Evolutionary conservation across 2,797 vertebrate genomes (phyloP).

Genomic region (Sparus aurata): DNA sequence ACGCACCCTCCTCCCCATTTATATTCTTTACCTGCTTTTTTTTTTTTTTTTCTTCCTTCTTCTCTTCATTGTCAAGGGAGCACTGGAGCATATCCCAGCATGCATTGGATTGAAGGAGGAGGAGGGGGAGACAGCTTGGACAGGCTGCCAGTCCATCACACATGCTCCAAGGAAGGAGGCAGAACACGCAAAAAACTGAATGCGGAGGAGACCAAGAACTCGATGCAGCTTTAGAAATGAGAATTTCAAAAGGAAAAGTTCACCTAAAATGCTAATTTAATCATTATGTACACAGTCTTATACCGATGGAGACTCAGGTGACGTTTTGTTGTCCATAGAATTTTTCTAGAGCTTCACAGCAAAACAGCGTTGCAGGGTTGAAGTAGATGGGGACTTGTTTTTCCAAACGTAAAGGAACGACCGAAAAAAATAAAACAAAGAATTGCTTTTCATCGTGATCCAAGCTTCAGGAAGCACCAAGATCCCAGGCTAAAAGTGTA

Average conservation of each 20-base stretch:
- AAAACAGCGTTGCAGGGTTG: too few relatives aligned
- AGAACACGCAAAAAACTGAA: constrained; percentile 18
- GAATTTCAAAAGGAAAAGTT: not conserved
- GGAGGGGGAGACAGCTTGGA: constrained; percentile 51
- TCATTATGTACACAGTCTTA: too few relatives aligned
- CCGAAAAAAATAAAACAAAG: too few relatives aligned
- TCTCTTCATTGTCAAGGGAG: constrained; percentile 59
- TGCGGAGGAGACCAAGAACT: not conserved
- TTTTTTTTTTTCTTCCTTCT: not conserved
- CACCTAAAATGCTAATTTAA: too few relatives aligned
- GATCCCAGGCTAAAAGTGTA: too few relatives aligned
- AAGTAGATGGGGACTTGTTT: too few relatives aligned
- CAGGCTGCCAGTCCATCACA: constrained; percentile 61
- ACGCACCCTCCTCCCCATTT: constrained; percentile 32
- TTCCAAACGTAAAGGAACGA: too few relatives aligned
- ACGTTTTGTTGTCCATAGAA: too few relatives aligned
- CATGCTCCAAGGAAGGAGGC: constrained; percentile 31
- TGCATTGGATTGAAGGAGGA: constrained; percentile 51
- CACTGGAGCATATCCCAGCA: constrained; percentile 72
- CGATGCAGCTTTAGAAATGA: not conserved
- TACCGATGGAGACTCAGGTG: too few relatives aligned
- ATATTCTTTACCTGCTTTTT: constrained; percentile 59
- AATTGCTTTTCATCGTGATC: too few relatives aligned
- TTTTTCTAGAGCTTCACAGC: too few relatives aligned
- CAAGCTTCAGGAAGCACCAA: too few relatives aligned